Evolutionary conservation across 2,113 vertebrate genomes (phyloP).

Genomic region (Orycteropus afer): DNA sequence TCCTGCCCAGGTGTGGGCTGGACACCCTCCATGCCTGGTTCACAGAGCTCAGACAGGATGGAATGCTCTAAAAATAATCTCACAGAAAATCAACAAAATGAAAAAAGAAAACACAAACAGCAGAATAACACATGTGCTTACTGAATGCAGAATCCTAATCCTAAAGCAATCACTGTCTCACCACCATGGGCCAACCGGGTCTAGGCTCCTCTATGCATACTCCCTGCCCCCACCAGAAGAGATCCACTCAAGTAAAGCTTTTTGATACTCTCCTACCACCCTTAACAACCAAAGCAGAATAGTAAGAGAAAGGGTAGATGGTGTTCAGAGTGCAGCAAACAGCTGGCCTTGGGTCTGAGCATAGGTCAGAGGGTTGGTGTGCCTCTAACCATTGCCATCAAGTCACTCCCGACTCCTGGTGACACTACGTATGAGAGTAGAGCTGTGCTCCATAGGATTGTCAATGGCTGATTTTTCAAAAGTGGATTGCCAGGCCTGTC

Average conservation of each 20-base stretch:
- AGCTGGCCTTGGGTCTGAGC: neutral
- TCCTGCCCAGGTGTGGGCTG: slow-evolving; percentile 40
- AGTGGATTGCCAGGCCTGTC: neutral
- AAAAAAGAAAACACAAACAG: slow-evolving; percentile 51
- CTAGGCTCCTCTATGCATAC: neutral
- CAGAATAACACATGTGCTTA: neutral
- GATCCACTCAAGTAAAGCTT: neutral
- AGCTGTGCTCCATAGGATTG: neutral
- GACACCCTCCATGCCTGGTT: neutral
- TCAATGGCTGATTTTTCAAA: neutral
- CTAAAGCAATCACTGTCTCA: neutral
- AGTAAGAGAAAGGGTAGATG: neutral
- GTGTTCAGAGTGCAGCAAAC: neutral
- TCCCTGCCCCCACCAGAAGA: neutral
- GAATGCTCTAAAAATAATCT: slow-evolving; percentile 72
- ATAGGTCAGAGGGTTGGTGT: neutral
- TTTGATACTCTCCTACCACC: fast-evolving
- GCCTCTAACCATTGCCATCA: no score
- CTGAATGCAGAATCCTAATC: neutral
- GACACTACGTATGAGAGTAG: neutral
- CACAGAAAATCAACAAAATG: slow-evolving; percentile 25
- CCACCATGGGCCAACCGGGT: neutral
- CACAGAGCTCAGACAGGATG: slow-evolving; percentile 53
- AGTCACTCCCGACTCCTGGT: neutral
- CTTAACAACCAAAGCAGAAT: neutral